Base-by-base conservation (phyloP, 2,113 vertebrate species). In the Mystacornis crossleyi region DNA sequence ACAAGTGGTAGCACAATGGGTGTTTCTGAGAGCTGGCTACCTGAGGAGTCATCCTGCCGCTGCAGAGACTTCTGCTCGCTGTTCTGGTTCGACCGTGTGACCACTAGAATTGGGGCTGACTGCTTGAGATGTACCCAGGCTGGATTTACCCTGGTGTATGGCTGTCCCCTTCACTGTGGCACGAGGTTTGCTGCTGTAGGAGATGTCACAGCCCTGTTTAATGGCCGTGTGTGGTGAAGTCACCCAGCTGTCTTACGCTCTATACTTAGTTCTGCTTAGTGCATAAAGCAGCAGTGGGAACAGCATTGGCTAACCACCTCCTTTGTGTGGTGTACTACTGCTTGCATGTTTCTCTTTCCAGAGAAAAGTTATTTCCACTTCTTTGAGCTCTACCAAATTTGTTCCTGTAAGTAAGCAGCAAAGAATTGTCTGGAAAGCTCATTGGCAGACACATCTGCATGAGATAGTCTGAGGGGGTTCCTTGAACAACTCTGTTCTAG, bases 201-300 rank as follows among this genome's bases (percentile, higher is more conserved):
- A 4, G 40, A 9, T 69, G 38, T 21, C 40, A 4, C 9, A 13
- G 38, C 25, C 0, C 0, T 2, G 20, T 64, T 47, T 62, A 45
- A 33, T 42, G 55, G 28, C 33, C 55, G 7, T 5, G 19, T 45
- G 24, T 36, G 57, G 24, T 61, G 12, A 78, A 75, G 33, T 34
- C 23, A 5, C 64, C 26, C 58, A 48, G 3, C 4, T 60, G 29
- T 77, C 62, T 60, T 55, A 8, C 8, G 6, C n/a, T 69, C 10
- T n/a, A 0, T 18, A 2, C 48, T 20, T 64, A 31, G 18, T 25
- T 14, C 51, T 92, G 48, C 36, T 72, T 64, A 43, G 28, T 48
- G 50, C 61, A 2, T 17, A 10, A 53, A 47, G 28, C 73, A 65
- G 45, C 54, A 65, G 67, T 7, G 29, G 7, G 29, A 45, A 24